Base-by-base conservation (phyloP, 2,113 vertebrate species). In the Brachypodius melanocephalos region DNA sequence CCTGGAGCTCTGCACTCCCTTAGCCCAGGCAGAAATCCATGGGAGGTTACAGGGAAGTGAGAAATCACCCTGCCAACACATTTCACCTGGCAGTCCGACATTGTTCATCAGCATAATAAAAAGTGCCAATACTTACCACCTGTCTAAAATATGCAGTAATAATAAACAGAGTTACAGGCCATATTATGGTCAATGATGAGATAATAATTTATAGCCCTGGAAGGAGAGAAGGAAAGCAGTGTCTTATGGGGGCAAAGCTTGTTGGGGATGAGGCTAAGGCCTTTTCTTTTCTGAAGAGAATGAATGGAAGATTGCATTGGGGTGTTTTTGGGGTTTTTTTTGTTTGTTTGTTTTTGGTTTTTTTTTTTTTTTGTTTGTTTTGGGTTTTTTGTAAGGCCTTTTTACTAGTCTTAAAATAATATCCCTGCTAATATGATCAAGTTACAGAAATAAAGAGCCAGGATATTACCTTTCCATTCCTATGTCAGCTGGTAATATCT, bases 101-200 rank as follows among this genome's bases (percentile, higher is more conserved):
- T 93, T 97, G 95, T 97, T 98, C 97, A 98, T 97, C 97, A 97
- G 95, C 80, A 84, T 97, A 95, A 98, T 98, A 98, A 98, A 98
- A 98, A 90, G 96, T 97, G 97, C 87, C 98, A 96, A 97, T 98
- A 98, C 91, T 94, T 83, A 92, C 81, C 96, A 95, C 88, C 91
- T 77, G 91, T 96, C 95, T 98, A 97, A 98, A 97, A 97, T 96
- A 98, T 76, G 94, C 96, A 96, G 95, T 96, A 95, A 97, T 97
- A 97, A 97, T 95, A 98, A 96, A 96, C 61, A 94, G 67, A 74
- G 93, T 95, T 95, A 91, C 65, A 92, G 92, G 93, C 88, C 90
- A 95, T 93, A 91, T 96, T 96, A 94, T 93, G 90, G 94, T 84
- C 97, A 95, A 77, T 93, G 89, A 97, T 96, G 94, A 97, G 93